phyloP scores from a whole-genome alignment of 2,888 invertebrate species.

The Drosophila falleni region DNA sequence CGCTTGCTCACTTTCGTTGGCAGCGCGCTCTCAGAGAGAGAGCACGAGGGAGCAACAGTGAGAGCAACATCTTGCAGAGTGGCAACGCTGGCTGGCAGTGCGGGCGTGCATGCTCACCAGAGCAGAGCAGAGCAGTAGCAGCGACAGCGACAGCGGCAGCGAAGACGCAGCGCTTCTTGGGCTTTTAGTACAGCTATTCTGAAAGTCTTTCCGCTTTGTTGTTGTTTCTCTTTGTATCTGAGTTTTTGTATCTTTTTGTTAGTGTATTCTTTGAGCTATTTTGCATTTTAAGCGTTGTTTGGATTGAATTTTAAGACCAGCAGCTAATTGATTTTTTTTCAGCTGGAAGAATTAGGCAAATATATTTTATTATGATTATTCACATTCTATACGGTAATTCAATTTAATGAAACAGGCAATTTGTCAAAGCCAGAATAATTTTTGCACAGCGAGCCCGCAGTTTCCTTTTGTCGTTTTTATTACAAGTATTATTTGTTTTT shows the following conservation, averaged over 20 bases:
- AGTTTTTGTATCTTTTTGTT: neutral
- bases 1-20: conserved; percentile 65
- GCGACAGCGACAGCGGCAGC: conserved; percentile 8
- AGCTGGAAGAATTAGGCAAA: conserved; percentile 36
- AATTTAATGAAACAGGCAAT: conserved; percentile 52
- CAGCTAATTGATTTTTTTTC: conserved; percentile 55
- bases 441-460: conserved; percentile 32
- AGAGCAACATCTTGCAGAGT: conserved; percentile 19
- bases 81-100: conserved; percentile 31
- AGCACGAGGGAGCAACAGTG: conserved; percentile 1
- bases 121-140: conserved; percentile 11
- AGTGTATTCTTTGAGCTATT: conserved; percentile 14
- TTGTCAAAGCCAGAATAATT: conserved; percentile 44
- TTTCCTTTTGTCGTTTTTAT: conserved; percentile 23
- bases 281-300: conserved; percentile 23
- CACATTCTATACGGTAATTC: conserved; percentile 43
- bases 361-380: conserved; percentile 31
- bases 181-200: conserved; percentile 27
- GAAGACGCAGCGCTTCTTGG: conserved; percentile 15
- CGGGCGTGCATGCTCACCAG: conserved; percentile 46
- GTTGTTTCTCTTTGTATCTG: conserved; percentile 6
- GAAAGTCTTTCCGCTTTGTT: conserved; percentile 51
- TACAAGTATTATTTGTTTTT: neutral
- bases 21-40: conserved; percentile 22
- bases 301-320: conserved; percentile 43